phyloP scores from a whole-genome alignment of 1,140 invertebrate species.

The Drosophila watanabei region DNA sequence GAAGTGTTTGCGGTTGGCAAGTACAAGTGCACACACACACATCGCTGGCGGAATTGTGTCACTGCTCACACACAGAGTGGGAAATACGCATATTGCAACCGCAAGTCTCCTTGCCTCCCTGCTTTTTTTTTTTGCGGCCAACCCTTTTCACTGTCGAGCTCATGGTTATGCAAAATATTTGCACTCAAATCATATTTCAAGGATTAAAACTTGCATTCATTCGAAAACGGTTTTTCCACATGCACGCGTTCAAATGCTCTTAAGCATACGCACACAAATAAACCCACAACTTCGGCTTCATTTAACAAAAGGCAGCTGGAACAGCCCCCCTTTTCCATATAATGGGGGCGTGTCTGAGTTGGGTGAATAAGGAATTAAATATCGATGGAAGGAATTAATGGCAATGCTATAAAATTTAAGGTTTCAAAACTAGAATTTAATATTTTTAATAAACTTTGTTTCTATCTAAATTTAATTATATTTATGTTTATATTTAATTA shows the following conservation, averaged over 20 bases:
- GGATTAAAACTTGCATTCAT: constrained; percentile 84
- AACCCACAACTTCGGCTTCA: constrained; percentile 73
- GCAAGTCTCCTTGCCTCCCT: constrained; percentile 25
- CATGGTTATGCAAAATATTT: constrained; percentile 84
- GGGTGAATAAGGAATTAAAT: background rate
- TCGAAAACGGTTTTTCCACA: constrained; percentile 81
- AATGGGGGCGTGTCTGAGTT: constrained; percentile 12
- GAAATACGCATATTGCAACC: constrained; percentile 42
- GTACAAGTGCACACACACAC: constrained; percentile 74
- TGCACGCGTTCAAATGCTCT: constrained; percentile 56
- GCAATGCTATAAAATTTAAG: background rate
- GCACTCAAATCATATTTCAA: constrained; percentile 85
- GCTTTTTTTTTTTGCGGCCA: constrained; percentile 19
- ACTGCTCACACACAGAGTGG: constrained; percentile 48
- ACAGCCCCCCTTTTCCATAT: constrained; percentile 1
- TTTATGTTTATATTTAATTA: no score
- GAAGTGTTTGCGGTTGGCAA: constrained; percentile 83
- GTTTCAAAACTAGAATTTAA: background rate
- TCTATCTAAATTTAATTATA: no score
- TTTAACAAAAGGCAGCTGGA: constrained; percentile 71
- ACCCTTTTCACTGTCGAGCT: constrained; percentile 66
- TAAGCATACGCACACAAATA: constrained; percentile 8
- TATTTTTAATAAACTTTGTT: no score
- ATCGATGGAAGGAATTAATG: background rate
- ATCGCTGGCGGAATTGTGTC: constrained; percentile 73